Base-by-base conservation (phyloP, 1,140 invertebrate species). In the Globodera rostochiensis region DNA sequence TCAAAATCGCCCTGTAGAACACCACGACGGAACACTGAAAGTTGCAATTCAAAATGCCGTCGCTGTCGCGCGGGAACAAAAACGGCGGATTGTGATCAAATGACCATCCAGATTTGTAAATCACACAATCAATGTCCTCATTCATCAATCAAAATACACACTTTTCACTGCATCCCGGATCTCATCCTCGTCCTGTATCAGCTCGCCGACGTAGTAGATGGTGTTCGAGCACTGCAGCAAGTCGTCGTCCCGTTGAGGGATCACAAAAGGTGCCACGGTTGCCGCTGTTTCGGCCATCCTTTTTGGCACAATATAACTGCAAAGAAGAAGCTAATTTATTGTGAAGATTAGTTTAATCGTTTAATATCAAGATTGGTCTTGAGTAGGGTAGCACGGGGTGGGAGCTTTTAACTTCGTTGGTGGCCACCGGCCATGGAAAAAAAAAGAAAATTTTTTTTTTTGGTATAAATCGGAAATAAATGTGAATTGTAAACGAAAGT, bases 181-280 rank as follows among this genome's bases (percentile, higher is more conserved):
- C 21, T 82, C 46, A 6, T 82, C 82, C 57, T 36, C 19, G 13
- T 82, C 81, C 50, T 83, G 50, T 64, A 83, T 49, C 21, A 83
- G 21, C 11, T 53, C 81, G 3, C 11, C 9, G 15, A 82, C 80
- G 69, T 83, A 82, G 53, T 79, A 80, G 5, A 45, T 46, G 6
- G 60, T 67, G 80, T 83, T 80, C 21, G 81, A 83, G 9, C 21
- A 25, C 57, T 82, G 46, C 49, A 82, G 8, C 82, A 82, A 36
- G n/a, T 82, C 80, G 36, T 82, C 80, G 57, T 82, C 80, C 13
- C 80, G 80, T 25, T 75, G 46, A 6, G 80, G 80, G 73, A 82
- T 84, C 3, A 50, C 66, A 82, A 82, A 82, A 19, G 57, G 15
- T 19, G 47, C 13, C 19, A 66, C 1, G 0, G 7, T 47, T 76